Conservation (phyloP, 2,888 invertebrate genomes). For the Watsonalla binaria region DNA sequence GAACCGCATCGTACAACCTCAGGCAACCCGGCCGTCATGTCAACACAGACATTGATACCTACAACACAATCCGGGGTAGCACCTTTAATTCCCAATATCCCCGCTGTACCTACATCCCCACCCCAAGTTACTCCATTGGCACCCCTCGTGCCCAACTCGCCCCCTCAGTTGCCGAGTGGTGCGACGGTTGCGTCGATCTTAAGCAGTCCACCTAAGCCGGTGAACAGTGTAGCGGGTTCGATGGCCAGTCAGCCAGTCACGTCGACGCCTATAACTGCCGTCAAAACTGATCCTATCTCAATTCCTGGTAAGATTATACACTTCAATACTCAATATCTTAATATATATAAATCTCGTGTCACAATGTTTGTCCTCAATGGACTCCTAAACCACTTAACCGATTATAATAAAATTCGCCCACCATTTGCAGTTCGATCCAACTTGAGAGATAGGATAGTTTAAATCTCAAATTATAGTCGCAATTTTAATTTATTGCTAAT, state of each 20-base stretch:
- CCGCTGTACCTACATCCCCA: background rate
- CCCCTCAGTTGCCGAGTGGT: conserved; percentile 36
- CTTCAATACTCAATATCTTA: too few species aligned
- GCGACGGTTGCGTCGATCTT: conserved; percentile 42
- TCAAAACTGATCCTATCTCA: conserved; percentile 54
- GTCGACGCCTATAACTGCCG: conserved; percentile 59
- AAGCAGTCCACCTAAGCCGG: conserved; percentile 50
- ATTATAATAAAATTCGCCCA: too few species aligned
- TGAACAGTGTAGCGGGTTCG: conserved; percentile 31
- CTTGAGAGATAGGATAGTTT: too few species aligned
- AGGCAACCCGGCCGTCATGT: background rate
- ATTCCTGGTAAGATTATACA: conserved; percentile 54
- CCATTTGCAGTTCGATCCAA: too few species aligned
- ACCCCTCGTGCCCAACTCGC: conserved; percentile 23
- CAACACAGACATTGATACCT: conserved; percentile 5
- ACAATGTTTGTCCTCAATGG: too few species aligned
- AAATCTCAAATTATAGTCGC: too few species aligned
- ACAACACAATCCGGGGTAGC: conserved; percentile 9
- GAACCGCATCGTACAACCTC: too few species aligned
- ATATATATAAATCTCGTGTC: too few species aligned
- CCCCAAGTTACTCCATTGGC: conserved; percentile 4
- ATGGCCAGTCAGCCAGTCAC: conserved; percentile 54
- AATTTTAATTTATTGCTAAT: too few species aligned
- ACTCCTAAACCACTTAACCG: too few species aligned
- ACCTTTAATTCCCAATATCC: background rate